Evolutionary conservation across 2,888 invertebrate genomes (phyloP).

Genomic region (Allolobophora icterica): DNA sequence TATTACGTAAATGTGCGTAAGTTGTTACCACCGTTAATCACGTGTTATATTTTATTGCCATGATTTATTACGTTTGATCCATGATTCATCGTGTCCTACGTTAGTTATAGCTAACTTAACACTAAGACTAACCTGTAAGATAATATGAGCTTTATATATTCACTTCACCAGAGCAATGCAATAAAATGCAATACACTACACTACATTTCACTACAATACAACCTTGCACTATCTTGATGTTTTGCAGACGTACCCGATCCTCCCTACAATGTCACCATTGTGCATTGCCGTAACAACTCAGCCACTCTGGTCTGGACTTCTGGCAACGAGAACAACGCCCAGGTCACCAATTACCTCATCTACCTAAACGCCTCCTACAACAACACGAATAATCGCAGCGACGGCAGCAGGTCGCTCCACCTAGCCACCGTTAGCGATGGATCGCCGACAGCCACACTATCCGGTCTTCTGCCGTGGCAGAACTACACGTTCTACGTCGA

Average conservation of each 20-base stretch:
- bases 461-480: constrained; percentile 81
- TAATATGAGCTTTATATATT: too few species aligned
- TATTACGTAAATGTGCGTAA: too few species aligned
- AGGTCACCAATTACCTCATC: constrained; percentile 54
- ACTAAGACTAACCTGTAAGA: too few species aligned
- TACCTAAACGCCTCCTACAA: constrained; percentile 57
- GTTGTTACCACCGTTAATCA: too few species aligned
- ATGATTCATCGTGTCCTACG: too few species aligned
- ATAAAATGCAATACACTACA: too few species aligned
- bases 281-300: constrained; percentile 73
- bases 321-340: constrained; percentile 55
- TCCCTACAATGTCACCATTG: constrained; percentile 71
- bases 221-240: neutral
- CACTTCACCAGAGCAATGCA: too few species aligned
- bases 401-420: constrained; percentile 19
- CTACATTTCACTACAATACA: neutral
- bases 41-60: too few species aligned
- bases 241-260: constrained; percentile 72
- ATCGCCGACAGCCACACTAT: neutral
- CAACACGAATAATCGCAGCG: neutral
- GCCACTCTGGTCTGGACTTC: constrained; percentile 81
- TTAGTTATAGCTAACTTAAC: too few species aligned
- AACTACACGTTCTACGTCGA: constrained; percentile 94
- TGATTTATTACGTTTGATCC: too few species aligned
- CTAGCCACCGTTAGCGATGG: neutral